These are phyloP conservation scores for Sycophila texana DNA, from an alignment of 2,888 invertebrate genomes.

Conservation along the genomic window DNA sequence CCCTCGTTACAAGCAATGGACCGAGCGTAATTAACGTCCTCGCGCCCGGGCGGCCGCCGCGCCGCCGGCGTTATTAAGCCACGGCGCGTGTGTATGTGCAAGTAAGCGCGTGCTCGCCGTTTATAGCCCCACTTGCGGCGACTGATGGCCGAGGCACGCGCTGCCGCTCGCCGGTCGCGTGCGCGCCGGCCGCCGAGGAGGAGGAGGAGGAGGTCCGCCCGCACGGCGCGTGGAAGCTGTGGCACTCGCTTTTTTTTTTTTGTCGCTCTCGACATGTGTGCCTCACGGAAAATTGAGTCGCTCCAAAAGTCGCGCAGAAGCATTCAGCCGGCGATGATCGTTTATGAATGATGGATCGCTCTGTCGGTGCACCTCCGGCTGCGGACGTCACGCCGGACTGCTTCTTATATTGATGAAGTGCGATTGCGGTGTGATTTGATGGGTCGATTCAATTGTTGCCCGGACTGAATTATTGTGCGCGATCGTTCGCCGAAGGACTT, in stretches of 20 bases:
- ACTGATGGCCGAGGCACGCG: background rate
- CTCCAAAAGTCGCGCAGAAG: too few species aligned
- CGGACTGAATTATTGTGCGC: background rate
- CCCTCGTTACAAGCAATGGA: background rate
- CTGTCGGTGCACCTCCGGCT: background rate
- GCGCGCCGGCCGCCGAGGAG: background rate
- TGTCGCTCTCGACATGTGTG: background rate
- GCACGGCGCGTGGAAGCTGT: background rate
- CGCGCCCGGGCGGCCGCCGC: background rate
- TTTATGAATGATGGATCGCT: background rate
- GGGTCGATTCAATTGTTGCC: background rate
- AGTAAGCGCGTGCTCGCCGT: background rate
- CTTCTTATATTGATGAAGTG: too few species aligned
- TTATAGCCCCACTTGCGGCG: background rate
- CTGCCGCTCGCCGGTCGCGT: slow-evolving; percentile 10
- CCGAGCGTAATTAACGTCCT: slow-evolving; percentile 11
- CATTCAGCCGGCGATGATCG: background rate
- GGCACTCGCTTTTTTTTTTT: background rate
- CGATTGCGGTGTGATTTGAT: background rate
- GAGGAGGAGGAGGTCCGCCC: background rate
- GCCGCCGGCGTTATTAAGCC: background rate
- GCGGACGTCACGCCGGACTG: background rate
- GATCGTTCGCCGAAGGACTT: background rate
- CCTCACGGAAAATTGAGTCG: background rate
- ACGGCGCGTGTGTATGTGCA: background rate